Base-by-base conservation (phyloP, 2,888 invertebrate species). In the Apamea monoglypha region DNA sequence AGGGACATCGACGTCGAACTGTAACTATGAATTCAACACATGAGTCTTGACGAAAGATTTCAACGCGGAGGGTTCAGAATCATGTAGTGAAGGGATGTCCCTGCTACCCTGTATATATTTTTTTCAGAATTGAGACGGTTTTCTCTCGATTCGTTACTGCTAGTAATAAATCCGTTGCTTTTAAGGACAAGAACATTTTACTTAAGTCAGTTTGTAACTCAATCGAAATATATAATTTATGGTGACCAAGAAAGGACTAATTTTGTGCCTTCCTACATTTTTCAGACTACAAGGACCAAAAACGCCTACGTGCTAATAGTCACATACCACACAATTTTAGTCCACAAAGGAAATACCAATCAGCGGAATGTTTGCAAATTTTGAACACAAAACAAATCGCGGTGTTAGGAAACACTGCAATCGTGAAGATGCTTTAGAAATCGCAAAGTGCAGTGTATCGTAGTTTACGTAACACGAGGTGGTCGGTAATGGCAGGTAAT, bases 371-470 rank as follows among this genome's bases (percentile, higher is more conserved):
- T 75, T 84, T 83, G 74, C 40, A 76, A 82, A 79, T 89, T 87
- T 86, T 74, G 47, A 84, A 86, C 88, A 85, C 88, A 90, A 86
- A 90, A 87, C 88, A 90, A 88, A 87, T 87, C 76, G 64, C 21
- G 18, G 18, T 73, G 76, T 88, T 84, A 76, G 59, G 64, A 79
- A 89, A 81, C 81, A 80, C 66, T 61, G 63, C 75, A 76, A 84
- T 82, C 78, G 82, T 76, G 82, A 87, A 85, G 87, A 91, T 80
- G 89, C 88, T 87, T 90, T 78, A 73, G 88, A 90, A 92, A 91
- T 91, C 87, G 84, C 76, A 89, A 90, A 91, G 82, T 85, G 83
- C 81, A 81, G 86, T 82, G 82, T 87, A 86, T 89, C 74, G 82
- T 71, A 87, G 74, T 87, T 91, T 87, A 86, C 87, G 88, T 90